Evolutionary conservation across 2,888 invertebrate species (phyloP).

Genomic region (Ornithoptera alexandrae): DNA sequence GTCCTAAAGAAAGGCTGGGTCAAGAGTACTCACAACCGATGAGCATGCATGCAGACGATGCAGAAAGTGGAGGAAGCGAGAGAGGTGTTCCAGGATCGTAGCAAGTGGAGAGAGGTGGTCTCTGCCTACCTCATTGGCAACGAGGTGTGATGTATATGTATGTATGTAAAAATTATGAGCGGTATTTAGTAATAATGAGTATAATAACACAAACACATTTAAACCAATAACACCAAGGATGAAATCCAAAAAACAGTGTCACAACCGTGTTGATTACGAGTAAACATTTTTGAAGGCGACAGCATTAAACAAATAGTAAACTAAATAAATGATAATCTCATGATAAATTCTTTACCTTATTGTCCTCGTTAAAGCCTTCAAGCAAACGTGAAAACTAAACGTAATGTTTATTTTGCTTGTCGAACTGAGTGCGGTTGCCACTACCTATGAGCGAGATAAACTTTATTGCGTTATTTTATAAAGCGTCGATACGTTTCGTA

Average conservation of each 20-base stretch:
- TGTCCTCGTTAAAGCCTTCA: constrained; percentile 43
- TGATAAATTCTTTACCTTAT: constrained; percentile 49
- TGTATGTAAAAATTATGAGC: not conserved
- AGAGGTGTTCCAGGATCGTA: too few relatives aligned
- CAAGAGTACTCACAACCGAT: too few relatives aligned
- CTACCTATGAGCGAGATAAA: constrained; percentile 44
- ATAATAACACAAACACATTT: constrained; percentile 2
- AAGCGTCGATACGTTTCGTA: constrained; percentile 24
- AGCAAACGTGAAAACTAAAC: constrained; percentile 41
- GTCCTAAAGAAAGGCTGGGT: too few relatives aligned
- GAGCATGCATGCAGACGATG: too few relatives aligned
- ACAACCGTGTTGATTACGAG: constrained; percentile 17
- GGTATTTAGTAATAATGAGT: not conserved
- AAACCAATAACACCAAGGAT: constrained; percentile 10
- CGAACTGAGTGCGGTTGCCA: constrained; percentile 42
- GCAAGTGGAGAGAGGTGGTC: too few relatives aligned
- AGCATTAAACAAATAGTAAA: constrained; percentile 31
- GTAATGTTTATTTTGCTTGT: constrained; percentile 40
- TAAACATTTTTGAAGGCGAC: constrained; percentile 14
- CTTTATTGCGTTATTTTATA: constrained; percentile 29
- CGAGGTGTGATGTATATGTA: too few relatives aligned
- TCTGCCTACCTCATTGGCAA: too few relatives aligned
- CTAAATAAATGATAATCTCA: constrained; percentile 36
- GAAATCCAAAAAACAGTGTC: not conserved
- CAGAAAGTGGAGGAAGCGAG: too few relatives aligned